Percentiles rank a stretch among this genome's conserved stretches.
Evolutionary conservation across 2,113 vertebrate genomes (phyloP).

Genomic region (Illadopsis cleaveri): DNA sequence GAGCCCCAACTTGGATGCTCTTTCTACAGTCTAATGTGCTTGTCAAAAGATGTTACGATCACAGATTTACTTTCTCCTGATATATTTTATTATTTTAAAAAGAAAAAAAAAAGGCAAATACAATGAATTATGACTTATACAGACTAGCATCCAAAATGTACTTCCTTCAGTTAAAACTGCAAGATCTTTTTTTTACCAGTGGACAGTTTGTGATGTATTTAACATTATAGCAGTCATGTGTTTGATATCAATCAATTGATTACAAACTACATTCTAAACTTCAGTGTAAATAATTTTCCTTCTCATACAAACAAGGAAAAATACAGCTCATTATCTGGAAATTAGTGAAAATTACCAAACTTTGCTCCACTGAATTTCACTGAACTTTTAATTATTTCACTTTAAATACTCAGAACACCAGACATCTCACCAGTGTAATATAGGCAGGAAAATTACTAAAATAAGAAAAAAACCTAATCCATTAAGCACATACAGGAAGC

Average conservation of each 20-base stretch:
- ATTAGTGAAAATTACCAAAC: background rate
- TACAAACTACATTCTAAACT: background rate
- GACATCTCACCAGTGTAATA: background rate
- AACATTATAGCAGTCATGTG: background rate
- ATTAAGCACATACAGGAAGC: background rate
- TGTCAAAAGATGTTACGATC: slow-evolving; percentile 94
- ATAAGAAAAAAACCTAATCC: background rate
- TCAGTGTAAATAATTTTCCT: background rate
- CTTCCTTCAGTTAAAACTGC: background rate
- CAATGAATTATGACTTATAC: background rate
- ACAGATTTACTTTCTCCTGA: slow-evolving; percentile 73
- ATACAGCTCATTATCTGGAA: background rate
- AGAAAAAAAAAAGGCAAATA: slow-evolving; percentile 8
- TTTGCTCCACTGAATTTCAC: background rate
- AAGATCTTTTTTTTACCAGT: background rate
- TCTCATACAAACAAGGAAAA: background rate
- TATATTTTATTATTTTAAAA: slow-evolving; percentile 48
- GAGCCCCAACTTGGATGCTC: slow-evolving; percentile 89
- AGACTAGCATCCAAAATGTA: background rate
- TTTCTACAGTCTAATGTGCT: slow-evolving; percentile 94
- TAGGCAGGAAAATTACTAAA: background rate
- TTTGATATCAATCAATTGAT: background rate
- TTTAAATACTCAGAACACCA: background rate
- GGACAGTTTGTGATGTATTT: background rate
- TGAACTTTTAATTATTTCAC: background rate